Evolutionary conservation across 2,113 vertebrate genomes (phyloP), one percentile per base, ranked within the genome.

Genomic region (Poeciliopsis prolifica): DNA sequence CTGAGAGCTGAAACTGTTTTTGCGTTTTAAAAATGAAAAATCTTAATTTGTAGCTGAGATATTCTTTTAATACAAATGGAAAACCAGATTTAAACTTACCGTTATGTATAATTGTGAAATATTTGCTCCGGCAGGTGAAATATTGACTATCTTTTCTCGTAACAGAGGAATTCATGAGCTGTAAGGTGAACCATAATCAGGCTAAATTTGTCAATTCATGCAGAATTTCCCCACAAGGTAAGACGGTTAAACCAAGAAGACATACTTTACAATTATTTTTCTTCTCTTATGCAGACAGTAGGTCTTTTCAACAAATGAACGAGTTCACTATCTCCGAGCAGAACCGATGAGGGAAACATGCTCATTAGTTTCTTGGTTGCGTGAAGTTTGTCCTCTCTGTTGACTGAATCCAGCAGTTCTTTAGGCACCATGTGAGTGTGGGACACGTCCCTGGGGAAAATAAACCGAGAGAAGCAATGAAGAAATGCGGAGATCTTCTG

Each of bases 391-490:
- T 40, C 44, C 44, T 12, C 35, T 2, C 70, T 62, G 77, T 67
- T 86, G 66, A 86, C 83, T 81, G 78, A 83, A 78, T 37, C 71
- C 11, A 72, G 61, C 80, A 77, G 68, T 19, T 74, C 63, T 83
- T 83, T 77, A 71, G 58, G 61, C 70, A 37, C 13, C 22, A 31
- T 11, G 33, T 19, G 26, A 31, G 74, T 72, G 33, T 13, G 64
- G 5, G 44, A 48, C 44, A 48, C 44, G 19, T 17, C 44, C 5
- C 44, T 48, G 44, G 4, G 63, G 3, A 62, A 1, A 3, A 70
- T 17, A 22, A 77, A 19, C 14, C 5, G 44, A 66, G 31, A 1
- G 24, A 42, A 17, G 48, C 0, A 6, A 4, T 1, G 5, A 17
- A 48, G 44, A 31, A 44, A 58, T 40, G 19, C 22, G 40, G 44